Evolutionary conservation across 2,797 vertebrate species (phyloP).

Genomic region (Danio aesculapii): DNA sequence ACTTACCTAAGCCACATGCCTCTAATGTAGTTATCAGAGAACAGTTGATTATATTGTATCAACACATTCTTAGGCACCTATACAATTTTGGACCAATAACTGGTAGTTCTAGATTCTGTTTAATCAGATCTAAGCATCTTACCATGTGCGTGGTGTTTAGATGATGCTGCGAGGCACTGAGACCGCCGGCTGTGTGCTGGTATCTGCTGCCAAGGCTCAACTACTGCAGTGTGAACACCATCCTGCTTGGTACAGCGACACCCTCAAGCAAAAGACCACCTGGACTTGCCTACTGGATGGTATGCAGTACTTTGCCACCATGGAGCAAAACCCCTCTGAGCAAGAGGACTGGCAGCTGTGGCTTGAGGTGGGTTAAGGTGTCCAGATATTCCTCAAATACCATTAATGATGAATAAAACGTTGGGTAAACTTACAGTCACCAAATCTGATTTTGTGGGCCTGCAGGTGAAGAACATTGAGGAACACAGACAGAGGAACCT

Average conservation of each 20-base stretch:
- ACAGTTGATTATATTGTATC: no score
- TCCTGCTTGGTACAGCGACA: constrained; percentile 96
- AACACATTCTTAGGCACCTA: no score
- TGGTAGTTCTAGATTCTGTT: not conserved
- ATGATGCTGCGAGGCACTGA: constrained; percentile 97
- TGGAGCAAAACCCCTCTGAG: constrained; percentile 90
- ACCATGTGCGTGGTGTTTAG: constrained; percentile 67
- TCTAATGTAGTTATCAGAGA: no score
- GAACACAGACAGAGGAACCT: constrained; percentile 94
- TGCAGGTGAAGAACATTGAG: constrained; percentile 97
- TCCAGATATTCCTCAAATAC: no score
- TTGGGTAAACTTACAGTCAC: no score
- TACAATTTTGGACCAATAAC: not conserved
- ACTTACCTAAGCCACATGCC: no score
- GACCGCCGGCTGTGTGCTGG: constrained; percentile 95
- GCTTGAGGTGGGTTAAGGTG: constrained; percentile 87
- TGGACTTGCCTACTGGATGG: constrained; percentile 97
- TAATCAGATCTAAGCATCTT: constrained; percentile 1
- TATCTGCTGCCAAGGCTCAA: constrained; percentile 95
- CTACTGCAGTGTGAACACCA: constrained; percentile 96
- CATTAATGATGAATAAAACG: not conserved
- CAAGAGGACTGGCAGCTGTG: constrained; percentile 92
- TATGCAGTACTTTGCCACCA: constrained; percentile 99
- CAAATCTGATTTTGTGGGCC: constrained; percentile 13
- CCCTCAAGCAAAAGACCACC: constrained; percentile 96